Conservation (phyloP, 1,140 invertebrate genomes). For the Caenorhabditis latens region DNA sequence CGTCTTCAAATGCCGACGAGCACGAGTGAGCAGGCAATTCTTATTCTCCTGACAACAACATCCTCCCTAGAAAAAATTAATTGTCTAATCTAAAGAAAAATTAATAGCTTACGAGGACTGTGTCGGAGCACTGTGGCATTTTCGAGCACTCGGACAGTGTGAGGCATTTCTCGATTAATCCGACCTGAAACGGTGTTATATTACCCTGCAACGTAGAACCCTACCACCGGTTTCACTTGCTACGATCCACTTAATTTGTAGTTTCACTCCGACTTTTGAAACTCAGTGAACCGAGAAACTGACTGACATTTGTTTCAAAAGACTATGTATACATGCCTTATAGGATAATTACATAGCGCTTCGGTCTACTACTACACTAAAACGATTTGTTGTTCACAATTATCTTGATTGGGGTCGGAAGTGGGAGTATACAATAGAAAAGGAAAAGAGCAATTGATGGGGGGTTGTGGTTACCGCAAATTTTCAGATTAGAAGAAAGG, state of each 20-base stretch:
- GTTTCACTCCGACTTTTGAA: neutral
- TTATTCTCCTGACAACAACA: slow-evolving; percentile 30
- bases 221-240: neutral
- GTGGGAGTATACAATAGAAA: slow-evolving; percentile 26
- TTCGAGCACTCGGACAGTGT: slow-evolving; percentile 15
- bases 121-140: slow-evolving; percentile 30
- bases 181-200: neutral
- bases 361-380: neutral
- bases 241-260: neutral
- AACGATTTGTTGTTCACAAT: slow-evolving; percentile 42
- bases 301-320: slow-evolving; percentile 36
- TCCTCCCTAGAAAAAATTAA: neutral
- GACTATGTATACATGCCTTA: slow-evolving; percentile 25
- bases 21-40: slow-evolving; percentile 27
- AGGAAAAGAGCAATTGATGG: slow-evolving; percentile 30
- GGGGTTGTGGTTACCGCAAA: neutral
- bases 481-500: neutral
- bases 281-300: slow-evolving; percentile 43
- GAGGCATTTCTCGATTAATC: slow-evolving; percentile 34
- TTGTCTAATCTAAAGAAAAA: neutral
- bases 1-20: slow-evolving; percentile 23
- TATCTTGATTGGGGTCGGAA: slow-evolving; percentile 29
- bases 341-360: slow-evolving; percentile 46
- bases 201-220: too few species aligned
- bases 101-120: slow-evolving; percentile 15